phyloP scores from a whole-genome alignment of 2,888 invertebrate species.

The Leucozona laternaria region DNA sequence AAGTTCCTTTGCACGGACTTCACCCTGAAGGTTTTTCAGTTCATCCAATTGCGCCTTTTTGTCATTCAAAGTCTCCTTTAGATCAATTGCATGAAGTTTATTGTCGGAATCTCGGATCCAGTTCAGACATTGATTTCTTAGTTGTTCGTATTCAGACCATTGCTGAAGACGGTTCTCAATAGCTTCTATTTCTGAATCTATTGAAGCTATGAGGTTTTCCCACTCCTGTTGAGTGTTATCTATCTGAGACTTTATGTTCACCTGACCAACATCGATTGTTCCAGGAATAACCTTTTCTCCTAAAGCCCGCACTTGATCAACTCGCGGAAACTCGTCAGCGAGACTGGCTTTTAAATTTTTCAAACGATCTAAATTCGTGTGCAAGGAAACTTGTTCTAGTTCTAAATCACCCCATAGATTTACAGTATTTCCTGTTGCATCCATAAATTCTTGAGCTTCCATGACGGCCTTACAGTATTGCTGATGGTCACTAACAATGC shows the following conservation, averaged over 20 bases:
- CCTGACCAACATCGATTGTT: constrained; percentile 92
- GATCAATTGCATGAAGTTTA: constrained; percentile 93
- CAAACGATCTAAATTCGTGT: constrained; percentile 93
- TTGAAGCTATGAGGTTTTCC: constrained; percentile 91
- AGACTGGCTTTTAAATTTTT: constrained; percentile 91
- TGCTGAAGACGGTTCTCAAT: constrained; percentile 93
- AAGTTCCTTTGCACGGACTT: constrained; percentile 94
- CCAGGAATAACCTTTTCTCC: constrained; percentile 96
- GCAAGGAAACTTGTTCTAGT: constrained; percentile 92
- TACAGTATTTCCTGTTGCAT: constrained; percentile 92
- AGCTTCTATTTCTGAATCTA: constrained; percentile 90
- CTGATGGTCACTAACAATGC: constrained; percentile 94
- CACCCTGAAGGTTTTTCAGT: constrained; percentile 92
- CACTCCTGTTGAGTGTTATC: constrained; percentile 95
- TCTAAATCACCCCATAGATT: constrained; percentile 93
- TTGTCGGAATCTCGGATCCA: constrained; percentile 96
- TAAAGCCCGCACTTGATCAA: constrained; percentile 91
- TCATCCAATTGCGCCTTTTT: constrained; percentile 93
- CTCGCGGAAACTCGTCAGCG: constrained; percentile 93
- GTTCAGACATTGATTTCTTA: constrained; percentile 92
- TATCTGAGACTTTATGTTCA: constrained; percentile 93
- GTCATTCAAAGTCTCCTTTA: constrained; percentile 91
- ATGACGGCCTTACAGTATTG: constrained; percentile 94
- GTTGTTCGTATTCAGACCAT: constrained; percentile 95
- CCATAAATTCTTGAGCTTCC: constrained; percentile 94